Evolutionary conservation across 2,888 invertebrate genomes (phyloP).

Genomic region (Ormyrus thymus): DNA sequence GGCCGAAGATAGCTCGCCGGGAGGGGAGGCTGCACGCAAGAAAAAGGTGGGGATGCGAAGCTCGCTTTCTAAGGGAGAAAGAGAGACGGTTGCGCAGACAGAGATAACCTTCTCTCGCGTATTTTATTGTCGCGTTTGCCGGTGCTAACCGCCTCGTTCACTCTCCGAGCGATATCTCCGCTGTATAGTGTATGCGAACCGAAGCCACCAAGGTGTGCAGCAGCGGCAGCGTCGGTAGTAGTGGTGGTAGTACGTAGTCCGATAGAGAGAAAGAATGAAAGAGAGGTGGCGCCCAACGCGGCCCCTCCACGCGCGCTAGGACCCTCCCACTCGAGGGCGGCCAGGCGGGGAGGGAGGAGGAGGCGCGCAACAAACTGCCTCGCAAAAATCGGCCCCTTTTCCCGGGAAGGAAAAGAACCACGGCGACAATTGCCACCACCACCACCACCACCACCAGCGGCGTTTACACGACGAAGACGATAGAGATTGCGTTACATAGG

Average conservation of each 20-base stretch:
- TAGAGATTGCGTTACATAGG: not conserved
- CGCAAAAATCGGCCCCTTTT: conserved; percentile 73
- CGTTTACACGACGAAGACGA: conserved; percentile 46
- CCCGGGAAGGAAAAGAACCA: conserved; percentile 70
- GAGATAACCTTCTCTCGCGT: conserved; percentile 65
- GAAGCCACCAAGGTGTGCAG: too few species aligned
- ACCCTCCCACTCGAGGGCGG: conserved; percentile 68
- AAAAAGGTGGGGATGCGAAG: conserved; percentile 55
- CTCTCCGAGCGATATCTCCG: conserved; percentile 60
- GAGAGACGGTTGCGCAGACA: conserved; percentile 58
- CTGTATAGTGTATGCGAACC: not conserved
- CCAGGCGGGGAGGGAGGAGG: conserved; percentile 11
- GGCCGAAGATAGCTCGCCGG: conserved; percentile 61
- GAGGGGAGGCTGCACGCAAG: conserved; percentile 51
- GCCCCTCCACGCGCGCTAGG: conserved; percentile 62
- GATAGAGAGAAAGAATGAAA: conserved; percentile 54
- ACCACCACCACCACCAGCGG: conserved; percentile 62
- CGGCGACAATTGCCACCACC: conserved; percentile 71
- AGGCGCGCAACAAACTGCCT: conserved; percentile 64
- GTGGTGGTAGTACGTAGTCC: conserved; percentile 19
- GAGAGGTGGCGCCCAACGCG: conserved; percentile 68
- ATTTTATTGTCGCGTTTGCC: conserved; percentile 73
- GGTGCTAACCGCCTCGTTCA: conserved; percentile 69
- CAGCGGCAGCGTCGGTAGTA: not conserved
- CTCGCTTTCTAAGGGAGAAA: conserved; percentile 39